phyloP scores from a whole-genome alignment of 53 echinoderm and acorn worm species.

The Paracentrotus lividus region DNA sequence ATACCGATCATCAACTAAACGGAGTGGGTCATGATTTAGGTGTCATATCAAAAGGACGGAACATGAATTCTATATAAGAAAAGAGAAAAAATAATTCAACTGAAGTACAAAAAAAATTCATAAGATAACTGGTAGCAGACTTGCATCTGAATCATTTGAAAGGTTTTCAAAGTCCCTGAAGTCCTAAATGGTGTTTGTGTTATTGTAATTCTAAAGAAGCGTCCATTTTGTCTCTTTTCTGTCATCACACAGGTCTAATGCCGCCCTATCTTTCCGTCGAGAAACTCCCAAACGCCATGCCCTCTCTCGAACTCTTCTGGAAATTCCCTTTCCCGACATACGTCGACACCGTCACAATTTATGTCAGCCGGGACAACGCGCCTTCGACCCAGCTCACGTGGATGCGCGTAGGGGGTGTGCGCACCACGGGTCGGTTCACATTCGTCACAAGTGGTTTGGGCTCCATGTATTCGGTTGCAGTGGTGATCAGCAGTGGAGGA shows the following conservation, averaged over 20 bases:
- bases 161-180: no score
- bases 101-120: no score
- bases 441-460: neutral
- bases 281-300: neutral
- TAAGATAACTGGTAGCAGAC: no score
- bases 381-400: neutral
- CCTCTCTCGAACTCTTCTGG: constrained; percentile 45
- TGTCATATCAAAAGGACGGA: no score
- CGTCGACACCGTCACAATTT: constrained; percentile 55
- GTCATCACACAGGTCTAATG: constrained; percentile 16
- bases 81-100: no score
- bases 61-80: no score
- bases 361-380: neutral
- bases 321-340: constrained; percentile 3
- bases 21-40: no score
- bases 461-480: neutral
- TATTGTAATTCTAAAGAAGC: neutral
- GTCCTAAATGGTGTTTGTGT: neutral
- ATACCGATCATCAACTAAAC: no score
- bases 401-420: constrained; percentile 28
- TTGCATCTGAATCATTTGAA: no score
- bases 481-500: neutral
- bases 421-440: neutral
- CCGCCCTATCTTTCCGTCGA: constrained; percentile 51
- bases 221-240: neutral